Evolutionary conservation across 2,113 vertebrate genomes (phyloP), one percentile per base, ranked within the genome.

Genomic region (Xenotilapia leptura): DNA sequence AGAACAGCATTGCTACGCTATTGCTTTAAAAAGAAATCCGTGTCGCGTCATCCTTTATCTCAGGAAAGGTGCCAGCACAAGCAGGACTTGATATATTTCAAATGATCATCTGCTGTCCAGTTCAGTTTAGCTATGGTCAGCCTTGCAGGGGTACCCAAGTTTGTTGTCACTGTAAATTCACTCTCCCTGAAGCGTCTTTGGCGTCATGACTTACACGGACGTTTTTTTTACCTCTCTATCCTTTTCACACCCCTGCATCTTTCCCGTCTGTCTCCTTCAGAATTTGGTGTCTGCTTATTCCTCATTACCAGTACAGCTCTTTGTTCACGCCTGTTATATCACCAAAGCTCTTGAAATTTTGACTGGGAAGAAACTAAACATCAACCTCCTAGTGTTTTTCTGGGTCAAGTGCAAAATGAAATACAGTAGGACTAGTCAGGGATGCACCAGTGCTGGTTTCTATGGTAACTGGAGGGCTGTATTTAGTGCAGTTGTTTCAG

Each of bases 391-490:
- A 79, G 86, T 88, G 85, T 86, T 91, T 93, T 94, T 95, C 92
- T 96, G 95, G 95, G 95, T 96, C 95, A 96, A 96, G 95, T 95
- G 94, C 94, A 95, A 95, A 94, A 93, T 93, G 91, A 94, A 94
- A 96, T 95, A 93, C 94, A 94, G 94, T 90, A 91, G 86, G 93
- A 94, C 95, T 90, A 93, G 94, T 93, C 93, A 88, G 93, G 91
- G 93, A 96, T 95, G 93, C 91, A 91, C 92, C 90, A 83, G 93
- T 19, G 56, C 88, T 88, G 92, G 95, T 96, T 96, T 94, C 95
- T 94, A 96, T 96, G 94, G 95, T 94, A 95, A 96, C 95, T 89
- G 91, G 92, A 90, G 91, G 92, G 93, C 95, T 95, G 94, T 94
- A 95, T 96, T 96, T 94, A 94, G 93, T 94, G 93, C 94, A 93